Percentiles rank a stretch among this genome's conserved stretches.
Conservation (phyloP, 2,888 invertebrate species). For the Homarus gammarus region DNA sequence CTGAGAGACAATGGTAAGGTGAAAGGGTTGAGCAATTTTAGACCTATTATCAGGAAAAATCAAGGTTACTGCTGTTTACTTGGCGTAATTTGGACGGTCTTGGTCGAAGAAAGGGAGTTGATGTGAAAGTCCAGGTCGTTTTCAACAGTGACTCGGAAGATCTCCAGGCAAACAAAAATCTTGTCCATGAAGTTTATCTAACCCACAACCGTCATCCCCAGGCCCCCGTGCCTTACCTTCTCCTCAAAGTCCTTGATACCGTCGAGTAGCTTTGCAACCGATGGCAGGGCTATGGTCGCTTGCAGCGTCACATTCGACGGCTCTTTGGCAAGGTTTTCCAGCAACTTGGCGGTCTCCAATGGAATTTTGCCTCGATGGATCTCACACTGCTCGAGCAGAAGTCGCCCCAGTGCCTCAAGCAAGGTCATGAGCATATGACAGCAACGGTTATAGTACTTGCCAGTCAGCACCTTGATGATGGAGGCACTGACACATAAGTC, state of each 20-base stretch:
- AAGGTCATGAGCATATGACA: constrained; percentile 7
- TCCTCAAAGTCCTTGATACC: constrained; percentile 34
- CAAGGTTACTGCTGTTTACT: too few relatives aligned
- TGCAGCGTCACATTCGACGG: constrained; percentile 27
- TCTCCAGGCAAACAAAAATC: constrained; percentile 35
- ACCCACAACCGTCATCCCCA: constrained; percentile 24
- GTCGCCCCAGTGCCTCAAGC: constrained; percentile 34
- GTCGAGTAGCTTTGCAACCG: constrained; percentile 23
- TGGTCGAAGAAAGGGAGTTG: too few relatives aligned
- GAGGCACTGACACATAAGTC: too few relatives aligned
- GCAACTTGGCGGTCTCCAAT: too few relatives aligned
- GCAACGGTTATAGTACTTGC: constrained; percentile 28
- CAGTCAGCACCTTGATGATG: constrained; percentile 27
- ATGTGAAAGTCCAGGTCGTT: too few relatives aligned
- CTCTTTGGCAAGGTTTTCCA: too few relatives aligned
- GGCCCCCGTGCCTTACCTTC: constrained; percentile 30
- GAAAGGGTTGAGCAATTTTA: too few relatives aligned
- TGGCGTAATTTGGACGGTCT: too few relatives aligned
- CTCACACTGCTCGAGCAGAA: constrained; percentile 26
- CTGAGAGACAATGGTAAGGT: too few relatives aligned
- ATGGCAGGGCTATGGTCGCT: constrained; percentile 38
- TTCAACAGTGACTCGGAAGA: constrained; percentile 13
- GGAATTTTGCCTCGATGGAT: too few relatives aligned
- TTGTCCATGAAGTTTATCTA: constrained; percentile 27
- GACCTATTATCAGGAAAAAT: too few relatives aligned